These are phyloP conservation scores for Pituophis catenifer DNA, from an alignment of 2,113 vertebrate genomes.

Conservation along the genomic window DNA sequence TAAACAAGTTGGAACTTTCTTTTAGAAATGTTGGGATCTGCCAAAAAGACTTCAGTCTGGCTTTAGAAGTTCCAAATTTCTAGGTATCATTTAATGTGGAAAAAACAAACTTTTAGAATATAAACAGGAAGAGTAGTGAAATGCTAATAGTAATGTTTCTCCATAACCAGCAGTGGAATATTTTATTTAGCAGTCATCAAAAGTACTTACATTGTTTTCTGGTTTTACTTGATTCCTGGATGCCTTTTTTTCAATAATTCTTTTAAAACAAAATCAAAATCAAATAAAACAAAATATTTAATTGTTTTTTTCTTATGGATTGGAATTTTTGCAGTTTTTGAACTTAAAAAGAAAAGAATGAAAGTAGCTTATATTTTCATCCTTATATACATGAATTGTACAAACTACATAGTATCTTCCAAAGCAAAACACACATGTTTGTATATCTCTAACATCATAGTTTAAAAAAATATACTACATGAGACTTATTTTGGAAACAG, in stretches of 20 bases:
- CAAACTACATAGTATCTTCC: background rate
- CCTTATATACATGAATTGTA: background rate
- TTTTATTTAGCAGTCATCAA: background rate
- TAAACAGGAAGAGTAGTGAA: background rate
- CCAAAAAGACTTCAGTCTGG: background rate
- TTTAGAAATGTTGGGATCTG: background rate
- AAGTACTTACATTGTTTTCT: background rate
- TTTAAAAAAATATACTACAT: background rate
- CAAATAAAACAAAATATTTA: background rate
- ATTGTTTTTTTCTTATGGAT: background rate
- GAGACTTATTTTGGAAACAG: background rate
- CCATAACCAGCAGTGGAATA: background rate
- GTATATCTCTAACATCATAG: background rate
- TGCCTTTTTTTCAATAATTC: background rate
- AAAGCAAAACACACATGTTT: background rate
- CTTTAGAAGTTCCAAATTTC: background rate
- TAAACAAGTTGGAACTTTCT: background rate
- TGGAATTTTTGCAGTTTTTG: background rate
- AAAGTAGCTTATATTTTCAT: background rate
- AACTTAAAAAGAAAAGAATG: background rate
- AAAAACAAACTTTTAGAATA: background rate
- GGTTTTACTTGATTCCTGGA: background rate
- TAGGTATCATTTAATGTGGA: background rate
- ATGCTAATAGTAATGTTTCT: background rate
- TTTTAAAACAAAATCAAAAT: background rate